Evolutionary conservation across 2,797 vertebrate genomes (phyloP).

Genomic region (Anolis apletophallus): DNA sequence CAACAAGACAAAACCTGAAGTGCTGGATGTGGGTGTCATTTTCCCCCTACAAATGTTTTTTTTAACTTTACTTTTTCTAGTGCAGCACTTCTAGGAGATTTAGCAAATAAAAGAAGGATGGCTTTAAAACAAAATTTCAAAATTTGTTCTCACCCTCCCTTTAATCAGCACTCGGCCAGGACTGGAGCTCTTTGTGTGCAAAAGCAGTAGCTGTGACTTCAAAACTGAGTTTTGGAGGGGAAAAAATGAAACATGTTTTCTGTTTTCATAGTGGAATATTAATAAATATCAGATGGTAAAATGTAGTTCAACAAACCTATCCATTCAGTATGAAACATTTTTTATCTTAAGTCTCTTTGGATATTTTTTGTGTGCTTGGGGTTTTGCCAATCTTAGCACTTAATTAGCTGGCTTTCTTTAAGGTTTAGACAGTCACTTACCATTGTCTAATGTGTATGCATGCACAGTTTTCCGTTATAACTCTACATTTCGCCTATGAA

Average conservation of each 20-base stretch:
- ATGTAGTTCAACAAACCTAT: constrained; percentile 26
- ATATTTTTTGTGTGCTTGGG: constrained; percentile 34
- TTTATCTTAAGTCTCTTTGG: constrained; percentile 8
- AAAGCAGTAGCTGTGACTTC: background rate
- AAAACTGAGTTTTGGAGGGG: background rate
- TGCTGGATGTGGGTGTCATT: background rate
- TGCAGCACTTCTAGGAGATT: background rate
- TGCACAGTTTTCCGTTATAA: constrained; percentile 42
- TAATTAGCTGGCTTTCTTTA: constrained; percentile 48
- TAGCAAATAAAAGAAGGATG: background rate
- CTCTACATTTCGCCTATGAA: constrained; percentile 45
- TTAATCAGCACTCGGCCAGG: background rate
- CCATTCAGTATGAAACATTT: constrained; percentile 27
- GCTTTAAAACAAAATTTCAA: background rate
- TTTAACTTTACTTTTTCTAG: background rate
- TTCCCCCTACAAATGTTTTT: background rate
- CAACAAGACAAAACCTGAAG: background rate
- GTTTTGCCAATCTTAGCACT: constrained; percentile 47
- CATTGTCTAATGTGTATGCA: constrained; percentile 44
- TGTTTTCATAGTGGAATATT: constrained; percentile 25
- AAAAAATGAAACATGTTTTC: background rate
- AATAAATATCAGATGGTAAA: constrained; percentile 37
- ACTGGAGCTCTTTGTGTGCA: constrained; percentile 19
- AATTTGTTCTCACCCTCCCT: background rate
- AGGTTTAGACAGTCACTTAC: constrained; percentile 44